Evolutionary conservation across 2,888 invertebrate species (phyloP), one percentile per base, ranked within the genome.

Genomic region (Synanthedon formicaeformis): DNA sequence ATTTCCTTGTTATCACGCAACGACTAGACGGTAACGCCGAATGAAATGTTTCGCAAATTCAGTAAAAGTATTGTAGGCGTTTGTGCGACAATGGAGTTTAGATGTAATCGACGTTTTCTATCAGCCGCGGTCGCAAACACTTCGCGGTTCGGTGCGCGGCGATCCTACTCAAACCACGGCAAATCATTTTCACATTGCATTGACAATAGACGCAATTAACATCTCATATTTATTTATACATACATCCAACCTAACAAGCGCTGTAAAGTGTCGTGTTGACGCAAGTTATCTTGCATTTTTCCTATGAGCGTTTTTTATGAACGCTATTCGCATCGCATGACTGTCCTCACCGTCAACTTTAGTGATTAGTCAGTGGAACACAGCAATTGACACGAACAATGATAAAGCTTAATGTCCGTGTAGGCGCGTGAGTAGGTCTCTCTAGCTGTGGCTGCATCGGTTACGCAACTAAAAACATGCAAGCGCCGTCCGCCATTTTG

Each of bases 31-130:
- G 69, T 69, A 73, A 74, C 71, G 69, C 70, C 73, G 66, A 68
- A 71, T 75, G 67, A 71, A 78, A 66, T 60, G 75, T 85, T 84
- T 84, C 80, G 83, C 71, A 84, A 86, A 84, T 67, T 69, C 68
- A 79, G 84, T 84, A 85, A 86, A 82, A 83, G 84, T 82, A 69
- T 67, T 68, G 76, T 77, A 71, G 80, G 81, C 72, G 80, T 75
- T 68, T 71, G 61, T 69, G 78, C 74, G 82, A 85, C 85, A 83
- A 82, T 81, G 75, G 63, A 53, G 62, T 69, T 66, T 63, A 77
- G 60, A 78, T 80, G 84, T 82, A 85, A 85, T 85, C 82, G 71
- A 62, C 66, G 80, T 81, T 86, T 86, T 85, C 84, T 84, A 86
- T 85, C 82, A 74, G 82, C 76, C 80, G 81, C 81, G 85, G 83